These are phyloP conservation scores for Elachura formosa DNA, from an alignment of 2,113 vertebrate species.

Conservation along the genomic window DNA sequence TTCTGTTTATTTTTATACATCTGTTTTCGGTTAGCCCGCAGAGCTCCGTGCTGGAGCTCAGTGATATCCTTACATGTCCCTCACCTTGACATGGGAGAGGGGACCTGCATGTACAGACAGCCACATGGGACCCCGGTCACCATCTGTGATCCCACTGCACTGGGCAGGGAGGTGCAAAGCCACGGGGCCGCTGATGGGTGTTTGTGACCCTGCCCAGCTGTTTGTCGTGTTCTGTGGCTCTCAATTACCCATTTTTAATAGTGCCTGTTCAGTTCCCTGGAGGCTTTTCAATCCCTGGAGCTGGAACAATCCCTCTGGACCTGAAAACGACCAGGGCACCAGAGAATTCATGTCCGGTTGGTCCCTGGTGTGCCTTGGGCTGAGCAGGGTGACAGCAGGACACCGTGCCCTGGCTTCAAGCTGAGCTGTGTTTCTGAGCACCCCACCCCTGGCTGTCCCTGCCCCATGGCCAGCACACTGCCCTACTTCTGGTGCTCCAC, in stretches of 20 bases:
- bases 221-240: neutral
- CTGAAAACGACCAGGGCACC: neutral
- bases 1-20: conserved; percentile 61
- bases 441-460: neutral
- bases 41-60: neutral
- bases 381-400: neutral
- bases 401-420: neutral
- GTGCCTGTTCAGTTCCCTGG: neutral
- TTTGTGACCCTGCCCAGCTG: neutral
- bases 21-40: conserved; percentile 33
- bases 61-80: neutral
- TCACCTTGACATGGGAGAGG: neutral
- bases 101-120: neutral
- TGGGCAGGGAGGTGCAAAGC: neutral
- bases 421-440: neutral
- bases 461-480: neutral
- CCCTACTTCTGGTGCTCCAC: neutral
- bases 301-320: neutral
- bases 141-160: fast-evolving
- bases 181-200: fast-evolving
- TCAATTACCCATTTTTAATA: neutral
- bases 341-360: neutral
- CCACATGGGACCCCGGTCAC: fast-evolving
- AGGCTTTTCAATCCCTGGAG: neutral
- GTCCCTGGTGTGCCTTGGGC: neutral